A percentile compares a stretch with the other conserved stretches of the same genome.
phyloP scores from a whole-genome alignment of 2,888 invertebrate species.

The Tyria jacobaeae region DNA sequence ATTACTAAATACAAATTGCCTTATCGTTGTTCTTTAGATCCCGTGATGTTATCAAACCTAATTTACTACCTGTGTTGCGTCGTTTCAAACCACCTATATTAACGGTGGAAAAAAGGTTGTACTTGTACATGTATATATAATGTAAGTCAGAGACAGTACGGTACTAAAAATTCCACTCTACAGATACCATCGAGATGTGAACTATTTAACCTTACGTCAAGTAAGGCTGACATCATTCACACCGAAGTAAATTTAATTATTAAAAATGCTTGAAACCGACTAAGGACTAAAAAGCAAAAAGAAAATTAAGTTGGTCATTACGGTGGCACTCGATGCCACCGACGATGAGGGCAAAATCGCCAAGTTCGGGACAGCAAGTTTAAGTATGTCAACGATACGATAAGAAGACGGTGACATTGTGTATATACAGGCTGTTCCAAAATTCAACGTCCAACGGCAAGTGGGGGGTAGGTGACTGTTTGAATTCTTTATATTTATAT shows the following conservation, averaged over 20 bases:
- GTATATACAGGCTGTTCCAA: too few species aligned
- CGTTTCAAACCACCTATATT: constrained; percentile 1
- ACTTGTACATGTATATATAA: constrained; percentile 23
- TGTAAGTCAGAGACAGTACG: constrained; percentile 41
- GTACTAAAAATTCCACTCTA: constrained; percentile 48
- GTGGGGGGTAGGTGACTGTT: too few species aligned
- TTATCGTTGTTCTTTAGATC: constrained; percentile 5
- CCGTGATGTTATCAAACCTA: constrained; percentile 5
- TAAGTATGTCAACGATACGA: too few species aligned
- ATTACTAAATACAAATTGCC: not conserved
- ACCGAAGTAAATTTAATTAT: constrained; percentile 24
- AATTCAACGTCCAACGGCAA: too few species aligned
- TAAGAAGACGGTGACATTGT: too few species aligned
- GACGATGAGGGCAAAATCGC: too few species aligned
- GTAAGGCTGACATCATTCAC: constrained; percentile 26
- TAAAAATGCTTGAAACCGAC: too few species aligned
- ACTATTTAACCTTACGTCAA: constrained; percentile 36
- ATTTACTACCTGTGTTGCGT: constrained; percentile 8
- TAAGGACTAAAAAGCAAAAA: too few species aligned
- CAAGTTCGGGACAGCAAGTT: too few species aligned
- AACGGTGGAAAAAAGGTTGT: not conserved
- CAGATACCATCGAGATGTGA: constrained; percentile 47
- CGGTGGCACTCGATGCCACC: too few species aligned
- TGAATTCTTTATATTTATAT: too few species aligned
- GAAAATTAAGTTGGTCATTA: too few species aligned